Evolutionary conservation across 2,888 invertebrate species (phyloP).

Genomic region (Coelopa pilipes): DNA sequence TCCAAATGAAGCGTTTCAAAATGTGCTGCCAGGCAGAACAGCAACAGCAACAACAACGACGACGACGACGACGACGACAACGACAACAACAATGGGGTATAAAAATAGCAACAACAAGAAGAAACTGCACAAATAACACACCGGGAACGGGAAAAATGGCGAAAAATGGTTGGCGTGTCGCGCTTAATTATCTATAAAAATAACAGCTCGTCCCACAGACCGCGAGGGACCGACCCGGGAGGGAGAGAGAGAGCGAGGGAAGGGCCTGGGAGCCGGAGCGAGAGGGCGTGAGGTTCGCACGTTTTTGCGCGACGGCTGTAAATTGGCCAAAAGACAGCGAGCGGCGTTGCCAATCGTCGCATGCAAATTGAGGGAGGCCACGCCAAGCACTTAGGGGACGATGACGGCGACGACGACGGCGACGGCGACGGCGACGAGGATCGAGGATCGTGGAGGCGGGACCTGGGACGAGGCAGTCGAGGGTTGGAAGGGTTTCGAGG

Average conservation of each 20-base stretch:
- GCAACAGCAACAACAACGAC: background rate
- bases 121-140: background rate
- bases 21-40: conserved; percentile 23
- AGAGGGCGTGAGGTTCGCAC: conserved; percentile 13
- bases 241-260: no score
- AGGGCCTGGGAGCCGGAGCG: background rate
- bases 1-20: conserved; percentile 20
- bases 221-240: no score
- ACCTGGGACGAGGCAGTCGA: no score
- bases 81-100: background rate
- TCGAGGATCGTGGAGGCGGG: no score
- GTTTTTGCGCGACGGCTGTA: background rate
- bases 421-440: no score
- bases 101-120: conserved; percentile 9
- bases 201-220: no score
- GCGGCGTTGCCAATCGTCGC: background rate
- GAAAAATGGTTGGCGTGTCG: conserved; percentile 26
- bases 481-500: no score
- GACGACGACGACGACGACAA: no score
- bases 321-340: background rate
- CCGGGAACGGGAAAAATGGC: background rate
- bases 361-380: no score
- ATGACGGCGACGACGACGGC: no score
- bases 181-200: conserved; percentile 16
- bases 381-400: no score